Percentiles rank a stretch among this genome's conserved stretches.
Evolutionary conservation across 1,140 invertebrate species (phyloP).

Genomic region (Pseudomyrmex concolor): DNA sequence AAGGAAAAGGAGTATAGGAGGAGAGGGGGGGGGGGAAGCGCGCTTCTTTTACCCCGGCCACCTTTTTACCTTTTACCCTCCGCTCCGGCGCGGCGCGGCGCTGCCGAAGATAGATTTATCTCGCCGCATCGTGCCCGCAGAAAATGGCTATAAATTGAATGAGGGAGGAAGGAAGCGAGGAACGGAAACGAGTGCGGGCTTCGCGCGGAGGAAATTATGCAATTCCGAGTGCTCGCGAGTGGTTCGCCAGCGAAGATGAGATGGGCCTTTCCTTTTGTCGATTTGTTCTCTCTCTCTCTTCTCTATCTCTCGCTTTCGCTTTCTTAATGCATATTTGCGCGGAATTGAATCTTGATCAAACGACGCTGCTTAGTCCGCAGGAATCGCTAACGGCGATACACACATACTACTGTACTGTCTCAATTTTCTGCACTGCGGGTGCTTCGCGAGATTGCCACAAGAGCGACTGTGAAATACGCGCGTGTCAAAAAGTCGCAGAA

Average conservation of each 20-base stretch:
- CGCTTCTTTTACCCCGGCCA: conserved; percentile 22
- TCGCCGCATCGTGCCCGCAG: conserved; percentile 29
- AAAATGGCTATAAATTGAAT: conserved; percentile 51
- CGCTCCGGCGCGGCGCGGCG: neutral
- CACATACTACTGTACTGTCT: no score
- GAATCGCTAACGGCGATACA: neutral
- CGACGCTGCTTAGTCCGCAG: neutral
- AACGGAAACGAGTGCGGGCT: conserved; percentile 23
- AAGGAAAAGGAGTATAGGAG: neutral
- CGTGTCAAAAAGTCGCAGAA: no score
- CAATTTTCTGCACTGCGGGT: no score
- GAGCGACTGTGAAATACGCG: no score
- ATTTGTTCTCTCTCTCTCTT: neutral
- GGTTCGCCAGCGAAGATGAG: conserved; percentile 54
- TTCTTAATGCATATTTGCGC: conserved; percentile 24
- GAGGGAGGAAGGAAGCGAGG: conserved; percentile 23
- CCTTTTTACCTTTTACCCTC: conserved; percentile 18
- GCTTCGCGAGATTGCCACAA: no score
- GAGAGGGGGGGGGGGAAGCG: neutral
- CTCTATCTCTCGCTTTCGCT: no score
- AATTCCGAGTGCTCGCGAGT: conserved; percentile 43
- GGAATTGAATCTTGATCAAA: conserved; percentile 41
- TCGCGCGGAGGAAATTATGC: conserved; percentile 44
- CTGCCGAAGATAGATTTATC: conserved; percentile 48
- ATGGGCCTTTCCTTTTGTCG: conserved; percentile 2